Evolutionary conservation across 2,888 invertebrate species (phyloP).

Genomic region (Punctoribates punctum): DNA sequence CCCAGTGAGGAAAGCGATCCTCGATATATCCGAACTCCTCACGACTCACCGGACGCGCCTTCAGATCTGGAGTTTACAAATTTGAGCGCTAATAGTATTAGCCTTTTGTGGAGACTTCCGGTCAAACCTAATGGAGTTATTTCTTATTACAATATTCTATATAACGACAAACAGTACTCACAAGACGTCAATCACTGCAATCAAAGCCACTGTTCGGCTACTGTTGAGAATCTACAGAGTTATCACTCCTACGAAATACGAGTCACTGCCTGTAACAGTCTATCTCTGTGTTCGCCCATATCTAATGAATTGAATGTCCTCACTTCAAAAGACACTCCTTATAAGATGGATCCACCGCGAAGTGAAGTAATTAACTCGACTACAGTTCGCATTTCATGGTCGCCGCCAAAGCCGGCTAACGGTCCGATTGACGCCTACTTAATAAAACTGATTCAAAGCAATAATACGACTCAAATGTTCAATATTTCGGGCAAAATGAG

Average conservation of each 20-base stretch:
- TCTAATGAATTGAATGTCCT: conserved; percentile 29
- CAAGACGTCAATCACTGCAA: not conserved
- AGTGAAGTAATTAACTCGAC: conserved; percentile 44
- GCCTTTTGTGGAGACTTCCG: conserved; percentile 43
- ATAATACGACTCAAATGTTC: not conserved
- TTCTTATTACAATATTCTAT: conserved; percentile 42
- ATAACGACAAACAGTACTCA: conserved; percentile 27
- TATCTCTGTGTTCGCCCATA: conserved; percentile 37
- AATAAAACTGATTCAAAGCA: not conserved
- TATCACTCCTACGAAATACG: conserved; percentile 42
- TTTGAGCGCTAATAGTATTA: conserved; percentile 27
- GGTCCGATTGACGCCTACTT: conserved; percentile 43
- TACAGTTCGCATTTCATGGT: conserved; percentile 43
- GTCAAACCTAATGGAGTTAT: conserved; percentile 44
- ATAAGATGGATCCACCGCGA: conserved; percentile 44
- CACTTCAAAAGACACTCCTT: conserved; percentile 43
- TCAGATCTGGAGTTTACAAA: conserved; percentile 26
- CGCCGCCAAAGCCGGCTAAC: conserved; percentile 38
- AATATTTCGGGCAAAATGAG: conserved; percentile 2
- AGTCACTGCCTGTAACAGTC: conserved; percentile 44
- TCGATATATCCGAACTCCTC: conserved; percentile 26
- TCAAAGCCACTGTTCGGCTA: not conserved
- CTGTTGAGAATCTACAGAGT: not conserved
- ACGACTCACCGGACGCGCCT: conserved; percentile 44
- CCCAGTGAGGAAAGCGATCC: conserved; percentile 45